Conservation (phyloP, 2,888 invertebrate genomes). For the Adineta ricciae region DNA sequence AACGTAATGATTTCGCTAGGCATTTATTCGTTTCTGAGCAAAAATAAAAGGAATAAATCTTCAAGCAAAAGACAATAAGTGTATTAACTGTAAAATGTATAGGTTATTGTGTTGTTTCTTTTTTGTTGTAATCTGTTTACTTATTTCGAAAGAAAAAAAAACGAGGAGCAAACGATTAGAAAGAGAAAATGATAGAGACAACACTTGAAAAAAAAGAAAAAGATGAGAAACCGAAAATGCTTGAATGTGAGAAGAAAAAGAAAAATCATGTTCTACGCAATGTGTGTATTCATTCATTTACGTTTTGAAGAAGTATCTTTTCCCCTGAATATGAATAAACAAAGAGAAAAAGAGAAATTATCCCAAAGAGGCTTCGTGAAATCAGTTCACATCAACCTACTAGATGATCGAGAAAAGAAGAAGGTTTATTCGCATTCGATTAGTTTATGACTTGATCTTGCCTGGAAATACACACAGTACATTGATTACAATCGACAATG, state of each 20-base stretch:
- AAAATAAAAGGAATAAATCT: not conserved
- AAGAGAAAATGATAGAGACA: not conserved
- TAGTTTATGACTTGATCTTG: not conserved
- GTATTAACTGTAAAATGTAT: not conserved
- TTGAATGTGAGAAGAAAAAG: not conserved
- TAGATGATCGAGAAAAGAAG: not conserved
- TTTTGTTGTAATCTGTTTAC: not conserved
- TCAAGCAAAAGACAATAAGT: not conserved
- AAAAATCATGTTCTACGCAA: not conserved
- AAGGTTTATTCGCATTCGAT: not conserved
- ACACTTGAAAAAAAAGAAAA: not conserved
- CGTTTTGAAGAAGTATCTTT: not conserved
- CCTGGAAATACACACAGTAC: not conserved
- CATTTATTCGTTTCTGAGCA: constrained; percentile 55
- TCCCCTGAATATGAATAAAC: not conserved
- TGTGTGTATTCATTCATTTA: not conserved
- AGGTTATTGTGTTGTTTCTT: not conserved
- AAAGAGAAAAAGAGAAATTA: not conserved
- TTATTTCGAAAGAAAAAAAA: not conserved
- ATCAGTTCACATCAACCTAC: not conserved
- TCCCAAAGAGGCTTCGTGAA: not conserved
- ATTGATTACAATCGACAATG: not conserved
- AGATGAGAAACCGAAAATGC: not conserved
- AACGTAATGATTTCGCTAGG: constrained; percentile 95
- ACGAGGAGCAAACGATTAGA: not conserved